Base-by-base conservation (phyloP, 2,888 invertebrate genomes). In the Tipula vernalis region DNA sequence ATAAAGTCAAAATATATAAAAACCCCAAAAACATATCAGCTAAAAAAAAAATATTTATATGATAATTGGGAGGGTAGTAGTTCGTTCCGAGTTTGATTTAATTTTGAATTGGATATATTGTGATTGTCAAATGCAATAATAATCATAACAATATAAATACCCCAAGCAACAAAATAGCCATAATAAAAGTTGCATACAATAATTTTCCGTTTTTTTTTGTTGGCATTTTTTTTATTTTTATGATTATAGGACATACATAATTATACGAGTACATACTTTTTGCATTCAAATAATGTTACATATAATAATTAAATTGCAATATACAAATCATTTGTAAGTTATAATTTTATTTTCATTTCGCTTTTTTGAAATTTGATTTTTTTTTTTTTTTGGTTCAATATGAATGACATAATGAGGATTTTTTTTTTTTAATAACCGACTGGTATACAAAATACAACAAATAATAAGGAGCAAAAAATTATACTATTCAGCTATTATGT, bases 41-140 rank as follows among this genome's bases (percentile, higher is more conserved):
- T n/a, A 71, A 28, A 71, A 28, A 71, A 71, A 13, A 51, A n/a
- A 28, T 71, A 57, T 71, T 71, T 71, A 71, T 28, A 71, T 71
- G 71, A 71, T 71, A 71, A 71, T 71, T 71, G 18, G 71, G 71
- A 28, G 51, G 5, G 6, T 39, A 4, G 71, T 71, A 71, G 71
- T 71, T 71, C 71, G 28, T 71, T 71, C 28, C 71, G 71, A 71
- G 71, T 71, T 71, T 71, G 71, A 71, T 71, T 71, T 71, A 71
- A 71, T 71, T 71, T 71, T 71, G 71, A 71, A 71, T 71, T 71
- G 71, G 71, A 71, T 71, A 71, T 71, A 71, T 71, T 71, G 71
- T 71, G 71, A 71, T 71, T 71, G 71, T 71, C 71, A 71, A 71
- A 71, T 71, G 71, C 71, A 71, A 71, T 71, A 71, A 71, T 71